Conservation (phyloP, 2,888 invertebrate species). For the Miltochrista miniata region DNA sequence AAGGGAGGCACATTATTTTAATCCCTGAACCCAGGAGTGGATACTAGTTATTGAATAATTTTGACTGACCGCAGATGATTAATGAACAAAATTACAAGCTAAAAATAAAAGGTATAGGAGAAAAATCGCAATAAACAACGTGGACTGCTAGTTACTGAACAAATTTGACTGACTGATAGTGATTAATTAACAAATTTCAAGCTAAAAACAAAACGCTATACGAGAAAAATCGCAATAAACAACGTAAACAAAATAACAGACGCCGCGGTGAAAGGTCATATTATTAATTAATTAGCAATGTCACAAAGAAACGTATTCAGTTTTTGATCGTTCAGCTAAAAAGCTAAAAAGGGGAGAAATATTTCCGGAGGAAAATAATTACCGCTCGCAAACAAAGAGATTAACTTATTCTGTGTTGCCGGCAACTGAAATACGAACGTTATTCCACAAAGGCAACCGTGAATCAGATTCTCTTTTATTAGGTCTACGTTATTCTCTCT, state of each 20-base stretch:
- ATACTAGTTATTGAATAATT: too few relatives aligned
- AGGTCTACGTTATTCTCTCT: conserved; percentile 38
- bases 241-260: conserved; percentile 14
- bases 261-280: conserved; percentile 21
- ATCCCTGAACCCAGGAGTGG: too few relatives aligned
- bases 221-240: conserved; percentile 12
- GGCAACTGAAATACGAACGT: conserved; percentile 48
- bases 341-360: conserved; percentile 43
- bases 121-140: too few relatives aligned
- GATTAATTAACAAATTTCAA: too few relatives aligned
- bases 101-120: too few relatives aligned
- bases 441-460: conserved; percentile 47
- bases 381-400: conserved; percentile 49
- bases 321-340: conserved; percentile 40
- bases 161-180: too few relatives aligned
- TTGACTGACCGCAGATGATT: too few relatives aligned
- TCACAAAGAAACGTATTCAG: conserved; percentile 43
- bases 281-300: conserved; percentile 36
- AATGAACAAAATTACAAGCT: too few relatives aligned
- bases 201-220: neutral
- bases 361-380: conserved; percentile 47
- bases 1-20: too few relatives aligned
- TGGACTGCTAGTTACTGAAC: too few relatives aligned
- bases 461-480: conserved; percentile 53
- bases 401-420: conserved; percentile 46